Conservation (phyloP, 2,113 vertebrate species). For the Zapornia atra region DNA sequence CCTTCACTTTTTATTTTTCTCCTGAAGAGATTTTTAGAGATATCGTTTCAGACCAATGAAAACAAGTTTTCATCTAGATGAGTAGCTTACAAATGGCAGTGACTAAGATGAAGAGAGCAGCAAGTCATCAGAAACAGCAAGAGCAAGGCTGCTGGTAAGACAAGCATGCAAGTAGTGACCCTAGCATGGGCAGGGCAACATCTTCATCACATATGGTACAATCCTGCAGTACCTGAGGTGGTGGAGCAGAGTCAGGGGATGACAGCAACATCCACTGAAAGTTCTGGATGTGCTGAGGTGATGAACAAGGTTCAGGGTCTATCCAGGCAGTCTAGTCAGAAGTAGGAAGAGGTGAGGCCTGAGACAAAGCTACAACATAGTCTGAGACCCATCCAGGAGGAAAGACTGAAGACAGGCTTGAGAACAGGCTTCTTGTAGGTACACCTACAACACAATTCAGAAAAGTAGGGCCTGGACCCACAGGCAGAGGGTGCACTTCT, state of each 20-base stretch:
- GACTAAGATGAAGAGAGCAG: not conserved
- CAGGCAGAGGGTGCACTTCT: not conserved
- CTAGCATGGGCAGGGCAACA: not conserved
- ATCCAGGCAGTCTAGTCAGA: not conserved
- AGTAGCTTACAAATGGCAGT: not conserved
- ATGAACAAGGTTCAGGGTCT: not conserved
- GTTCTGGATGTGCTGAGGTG: not conserved
- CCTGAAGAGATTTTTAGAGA: not conserved
- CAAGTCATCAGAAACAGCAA: not conserved
- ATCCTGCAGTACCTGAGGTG: not conserved
- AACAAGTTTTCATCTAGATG: not conserved
- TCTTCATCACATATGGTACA: not conserved
- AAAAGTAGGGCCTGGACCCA: not conserved
- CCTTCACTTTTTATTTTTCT: not conserved
- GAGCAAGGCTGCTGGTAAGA: rapidly evolving
- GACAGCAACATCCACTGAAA: not conserved
- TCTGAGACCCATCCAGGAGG: not conserved
- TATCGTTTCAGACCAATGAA: not conserved
- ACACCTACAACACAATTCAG: not conserved
- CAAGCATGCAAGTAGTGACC: not conserved
- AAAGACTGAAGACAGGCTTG: not conserved
- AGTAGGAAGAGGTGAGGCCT: not conserved
- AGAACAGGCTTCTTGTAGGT: not conserved
- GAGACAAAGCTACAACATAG: not conserved
- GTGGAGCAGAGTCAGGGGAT: not conserved